Evolutionary conservation across 2,797 vertebrate genomes (phyloP), one percentile per base, ranked within the genome.

Genomic region (Benthosema pterotum): DNA sequence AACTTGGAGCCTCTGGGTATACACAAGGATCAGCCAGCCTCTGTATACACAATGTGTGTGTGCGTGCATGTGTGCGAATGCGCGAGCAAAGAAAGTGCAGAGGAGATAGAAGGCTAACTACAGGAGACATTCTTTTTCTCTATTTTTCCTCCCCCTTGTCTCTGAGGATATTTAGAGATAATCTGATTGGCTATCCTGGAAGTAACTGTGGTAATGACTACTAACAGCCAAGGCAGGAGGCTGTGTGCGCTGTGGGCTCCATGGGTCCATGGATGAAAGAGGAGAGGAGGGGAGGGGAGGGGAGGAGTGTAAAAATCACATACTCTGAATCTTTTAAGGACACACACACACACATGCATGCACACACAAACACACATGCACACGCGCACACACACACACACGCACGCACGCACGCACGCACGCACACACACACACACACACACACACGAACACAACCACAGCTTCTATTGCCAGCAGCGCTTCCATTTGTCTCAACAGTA

Each of bases 401-500:
- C 11, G 32, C 63, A 75, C 67, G 73, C 75, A 86, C 90, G 87
- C 83, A 82, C 88, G 50, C 54, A 18, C 15, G 62, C 14, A 42
- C 47, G n/a, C 53, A 42, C 59, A 50, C 46, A 75, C 65, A 52
- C 65, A 60, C 63, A 61, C 60, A 58, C 64, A 55, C 57, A 51
- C n/a, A 59, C 71, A 28, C 32, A 13, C 6, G 13, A n/a, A 13
- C 32, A 42, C 48, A n/a, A n/a, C n/a, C n/a, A 49, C 19, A 17
- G 17, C 9, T n/a, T 49, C 25, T 53, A 49, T 74, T 90, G 92
- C 75, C 63, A 17, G 73, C 59, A 16, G 75, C 60, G 78, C 74
- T 76, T 82, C 67, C 82, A 79, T 85, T 82, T 87, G 85, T 87
- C 86, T 89, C 75, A 38, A 71, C 72, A 83, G 80, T 81, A 42